Base-by-base conservation (phyloP, 2,113 vertebrate species). In the Platysteira castanea region DNA sequence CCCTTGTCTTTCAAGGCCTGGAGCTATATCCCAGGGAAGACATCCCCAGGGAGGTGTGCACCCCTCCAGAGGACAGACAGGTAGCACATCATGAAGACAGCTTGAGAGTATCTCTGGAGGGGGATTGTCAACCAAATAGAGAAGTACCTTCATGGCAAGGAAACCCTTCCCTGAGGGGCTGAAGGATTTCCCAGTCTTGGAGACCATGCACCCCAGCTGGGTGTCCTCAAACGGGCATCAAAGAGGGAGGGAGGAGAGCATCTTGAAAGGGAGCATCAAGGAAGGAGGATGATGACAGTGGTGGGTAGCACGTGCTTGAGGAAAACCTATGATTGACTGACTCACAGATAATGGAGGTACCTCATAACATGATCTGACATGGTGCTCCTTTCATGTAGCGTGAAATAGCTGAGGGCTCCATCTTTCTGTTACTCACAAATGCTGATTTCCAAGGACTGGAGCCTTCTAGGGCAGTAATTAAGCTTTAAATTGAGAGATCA, bases 381-480 rank as follows among this genome's bases (percentile, higher is more conserved):
- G 27, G 65, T 1, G 2, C 23, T 84, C 4, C 68, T 92, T 88
- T 87, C 86, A 63, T 28, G 27, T 61, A 86, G 71, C 11, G 33
- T 47, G 35, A 70, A 84, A 74, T 24, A 89, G 69, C 91, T 81
- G 60, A 91, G 65, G 56, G 74, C 37, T 93, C 35, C 76, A 39
- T 93, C 63, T 86, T 92, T 84, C 75, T 60, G 59, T 71, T 79
- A 82, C 35, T 41, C 49, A 84, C n/a, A 81, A 54, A 74, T 68
- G 42, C 18, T 61, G 49, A 57, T 82, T 96, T 94, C 81, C 49
- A 82, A 76, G 42, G 78, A 76, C 84, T 37, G 10, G n/a, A 91
- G 44, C n/a, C 74, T 87, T 83, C 78, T 69, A 93, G 70, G 46
- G 70, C 54, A 76, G 71, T 91, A 93, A 96, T 93, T 95, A 91